These are phyloP conservation scores for Macropis europaea DNA, from an alignment of 2,888 invertebrate species.

Conservation along the genomic window DNA sequence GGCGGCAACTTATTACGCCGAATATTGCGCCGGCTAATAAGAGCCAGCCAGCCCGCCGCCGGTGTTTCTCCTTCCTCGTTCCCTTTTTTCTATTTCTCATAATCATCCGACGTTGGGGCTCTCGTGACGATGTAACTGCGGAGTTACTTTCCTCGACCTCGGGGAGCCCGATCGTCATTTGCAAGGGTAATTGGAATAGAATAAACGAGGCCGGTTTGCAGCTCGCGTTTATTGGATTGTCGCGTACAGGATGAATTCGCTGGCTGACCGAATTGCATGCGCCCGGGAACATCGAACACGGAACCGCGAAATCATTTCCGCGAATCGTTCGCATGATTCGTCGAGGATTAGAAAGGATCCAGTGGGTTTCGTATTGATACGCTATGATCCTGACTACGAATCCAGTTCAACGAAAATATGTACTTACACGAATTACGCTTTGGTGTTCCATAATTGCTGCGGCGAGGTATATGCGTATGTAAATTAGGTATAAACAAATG, in stretches of 20 bases:
- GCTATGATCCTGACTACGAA: no score
- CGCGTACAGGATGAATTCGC: slow-evolving; percentile 9
- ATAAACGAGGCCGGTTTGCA: slow-evolving; percentile 36
- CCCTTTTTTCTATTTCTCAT: slow-evolving; percentile 10
- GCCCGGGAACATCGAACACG: slow-evolving; percentile 11
- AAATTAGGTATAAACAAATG: no score
- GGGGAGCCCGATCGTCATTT: slow-evolving; percentile 28
- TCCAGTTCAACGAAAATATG: no score
- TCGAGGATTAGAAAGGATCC: neutral
- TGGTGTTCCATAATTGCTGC: no score
- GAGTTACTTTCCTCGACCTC: neutral
- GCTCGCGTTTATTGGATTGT: slow-evolving; percentile 36
- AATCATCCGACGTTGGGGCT: slow-evolving; percentile 17
- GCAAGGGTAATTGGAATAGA: slow-evolving; percentile 43
- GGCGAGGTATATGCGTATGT: no score
- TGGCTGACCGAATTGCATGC: slow-evolving; percentile 5
- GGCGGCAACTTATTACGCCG: slow-evolving; percentile 55
- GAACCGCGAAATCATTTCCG: slow-evolving; percentile 24
- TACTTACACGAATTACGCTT: no score
- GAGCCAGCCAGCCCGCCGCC: slow-evolving; percentile 11
- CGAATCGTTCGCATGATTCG: neutral
- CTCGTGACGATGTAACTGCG: neutral
- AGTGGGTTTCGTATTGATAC: neutral
- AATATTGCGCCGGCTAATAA: slow-evolving; percentile 58
- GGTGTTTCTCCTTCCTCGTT: slow-evolving; percentile 10